These are phyloP conservation scores for Palythoa caribaeorum DNA, from an alignment of 92 coral and sea anemone genomes.

Conservation along the genomic window DNA sequence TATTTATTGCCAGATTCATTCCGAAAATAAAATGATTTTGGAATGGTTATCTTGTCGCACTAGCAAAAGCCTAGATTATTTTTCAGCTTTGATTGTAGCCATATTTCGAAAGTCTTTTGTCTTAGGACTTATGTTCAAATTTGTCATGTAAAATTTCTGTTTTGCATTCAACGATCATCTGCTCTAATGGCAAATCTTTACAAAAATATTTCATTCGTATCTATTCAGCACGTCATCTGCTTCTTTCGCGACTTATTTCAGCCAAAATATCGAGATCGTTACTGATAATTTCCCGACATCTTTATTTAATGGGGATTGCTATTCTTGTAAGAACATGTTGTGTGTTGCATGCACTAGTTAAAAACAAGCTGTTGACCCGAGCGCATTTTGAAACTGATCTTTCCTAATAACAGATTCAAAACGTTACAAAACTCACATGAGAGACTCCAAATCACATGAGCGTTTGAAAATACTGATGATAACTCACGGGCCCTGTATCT, in stretches of 20 bases:
- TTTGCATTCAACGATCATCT: slow-evolving; percentile 43
- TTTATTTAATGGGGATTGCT: slow-evolving; percentile 20
- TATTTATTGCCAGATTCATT: not conserved
- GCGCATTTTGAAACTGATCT: slow-evolving; percentile 16
- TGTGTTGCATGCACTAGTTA: slow-evolving; percentile 13
- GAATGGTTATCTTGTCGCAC: not conserved
- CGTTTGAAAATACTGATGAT: not conserved
- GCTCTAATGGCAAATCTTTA: slow-evolving; percentile 22
- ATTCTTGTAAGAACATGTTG: slow-evolving; percentile 44
- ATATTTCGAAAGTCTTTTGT: slow-evolving; percentile 44
- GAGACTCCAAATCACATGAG: slow-evolving; percentile 1
- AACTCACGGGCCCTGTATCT: not conserved
- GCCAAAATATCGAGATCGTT: slow-evolving; percentile 14
- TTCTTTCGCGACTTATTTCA: slow-evolving; percentile 29
- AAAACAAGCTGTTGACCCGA: slow-evolving; percentile 18
- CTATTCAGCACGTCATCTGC: slow-evolving; percentile 25
- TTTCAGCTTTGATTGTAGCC: slow-evolving; percentile 25
- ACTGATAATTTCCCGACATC: slow-evolving; percentile 20
- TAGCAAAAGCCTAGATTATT: not conserved
- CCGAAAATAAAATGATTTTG: not conserved
- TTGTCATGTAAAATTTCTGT: slow-evolving; percentile 32
- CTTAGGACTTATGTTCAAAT: not conserved
- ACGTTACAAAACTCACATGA: slow-evolving; percentile 20
- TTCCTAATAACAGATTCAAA: slow-evolving; percentile 27
- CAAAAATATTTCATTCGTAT: slow-evolving; percentile 36